Base-by-base conservation (phyloP, 2,888 invertebrate genomes). In the Leucoptera coffeella region DNA sequence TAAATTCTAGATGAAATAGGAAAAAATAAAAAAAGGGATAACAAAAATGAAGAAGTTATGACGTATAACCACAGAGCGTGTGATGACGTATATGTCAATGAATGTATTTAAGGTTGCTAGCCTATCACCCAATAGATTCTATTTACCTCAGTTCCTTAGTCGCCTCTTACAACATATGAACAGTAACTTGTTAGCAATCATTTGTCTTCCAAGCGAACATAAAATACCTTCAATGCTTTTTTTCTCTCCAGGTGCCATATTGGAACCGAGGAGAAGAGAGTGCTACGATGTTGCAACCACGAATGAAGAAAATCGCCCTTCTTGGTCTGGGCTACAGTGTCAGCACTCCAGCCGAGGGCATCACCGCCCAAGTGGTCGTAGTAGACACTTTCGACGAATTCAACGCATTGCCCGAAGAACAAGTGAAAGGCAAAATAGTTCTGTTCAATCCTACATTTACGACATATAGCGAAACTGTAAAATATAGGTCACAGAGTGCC, bases 361-460 rank as follows among this genome's bases (percentile, higher is more conserved):
- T 89, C 13, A 77, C 74, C 23, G 87, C 82, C 4, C 75, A 82
- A 45, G 83, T 77, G 1, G 47, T 89, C n/a, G 84, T 86, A 1
- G 80, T 89, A 1, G 61, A 67, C 12, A 75, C 65, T 38, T 88
- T 86, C 42, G 73, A 74, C 1, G 80, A 82, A 37, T 57, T 88
- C 14, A 58, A 75, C 14, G 40, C 45, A 13, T 54, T 69, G 25
- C 47, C 73, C 1, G 42, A 53, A 10, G 61, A 48, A 3, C 28
- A 77, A 42, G 74, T 83, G 28, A 48, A 54, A 36, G 71, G 83
- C 4, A 88, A 86, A 69, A 89, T 90, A 30, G 84, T 90, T 6
- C 73, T 90, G 2, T 89, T 74, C 49, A 82, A 84, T 46, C 74
- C 84, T 37, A 51, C 69, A 25, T 87, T 69, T 48, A 62, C 72